These are phyloP conservation scores for Aphodius sticticus DNA, from an alignment of 2,888 invertebrate species.

Conservation along the genomic window DNA sequence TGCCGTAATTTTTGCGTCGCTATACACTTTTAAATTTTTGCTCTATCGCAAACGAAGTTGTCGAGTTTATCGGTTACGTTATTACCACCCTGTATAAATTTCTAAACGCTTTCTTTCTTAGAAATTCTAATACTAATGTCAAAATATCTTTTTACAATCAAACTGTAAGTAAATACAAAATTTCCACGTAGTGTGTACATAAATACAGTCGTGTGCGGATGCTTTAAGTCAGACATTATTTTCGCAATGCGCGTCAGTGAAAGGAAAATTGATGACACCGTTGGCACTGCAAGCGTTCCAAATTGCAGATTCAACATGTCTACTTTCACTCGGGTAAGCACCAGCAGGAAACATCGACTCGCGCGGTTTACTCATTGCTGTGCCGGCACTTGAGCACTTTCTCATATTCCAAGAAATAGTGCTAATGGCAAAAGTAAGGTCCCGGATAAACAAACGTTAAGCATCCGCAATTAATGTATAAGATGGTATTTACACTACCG, in stretches of 20 bases:
- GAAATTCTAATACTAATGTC: neutral
- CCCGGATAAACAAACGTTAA: neutral
- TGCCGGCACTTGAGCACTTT: neutral
- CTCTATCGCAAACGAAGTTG: no score
- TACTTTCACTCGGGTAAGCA: neutral
- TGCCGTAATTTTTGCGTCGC: no score
- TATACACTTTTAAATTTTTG: no score
- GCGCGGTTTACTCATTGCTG: neutral
- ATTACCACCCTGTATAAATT: no score
- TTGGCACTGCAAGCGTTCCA: neutral
- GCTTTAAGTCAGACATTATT: neutral
- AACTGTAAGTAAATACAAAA: neutral
- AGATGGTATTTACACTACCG: neutral
- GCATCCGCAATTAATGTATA: neutral
- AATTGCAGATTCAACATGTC: neutral
- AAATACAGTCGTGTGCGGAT: neutral
- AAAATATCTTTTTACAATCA: neutral
- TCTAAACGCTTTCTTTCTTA: no score
- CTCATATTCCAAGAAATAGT: neutral
- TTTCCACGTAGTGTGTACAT: neutral
- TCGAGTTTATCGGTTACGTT: no score
- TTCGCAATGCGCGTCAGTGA: constrained; percentile 4
- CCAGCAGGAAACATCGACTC: neutral
- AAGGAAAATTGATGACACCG: neutral
- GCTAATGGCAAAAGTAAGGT: neutral